phyloP scores from a whole-genome alignment of 2,113 vertebrate species.

The Lamprotornis superbus region DNA sequence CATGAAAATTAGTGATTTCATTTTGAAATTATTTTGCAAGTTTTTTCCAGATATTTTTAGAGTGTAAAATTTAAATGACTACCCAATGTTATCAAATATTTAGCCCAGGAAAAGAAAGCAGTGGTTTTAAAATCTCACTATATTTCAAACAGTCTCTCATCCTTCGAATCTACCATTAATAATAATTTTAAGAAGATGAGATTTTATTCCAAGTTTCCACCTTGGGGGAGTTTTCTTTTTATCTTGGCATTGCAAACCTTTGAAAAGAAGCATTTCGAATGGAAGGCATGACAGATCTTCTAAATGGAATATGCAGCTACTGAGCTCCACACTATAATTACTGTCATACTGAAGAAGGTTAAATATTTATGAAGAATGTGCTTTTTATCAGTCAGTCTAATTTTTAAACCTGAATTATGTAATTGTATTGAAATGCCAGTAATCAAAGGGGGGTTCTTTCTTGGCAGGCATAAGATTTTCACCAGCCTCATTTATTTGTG shows the following conservation, averaged over 20 bases:
- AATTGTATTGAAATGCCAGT: constrained; percentile 62
- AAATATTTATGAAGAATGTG: constrained; percentile 75
- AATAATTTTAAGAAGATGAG: constrained; percentile 51
- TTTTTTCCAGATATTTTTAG: background rate
- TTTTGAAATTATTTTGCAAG: background rate
- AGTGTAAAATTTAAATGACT: background rate
- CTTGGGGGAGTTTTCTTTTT: constrained; percentile 62
- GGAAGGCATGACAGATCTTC: constrained; percentile 37
- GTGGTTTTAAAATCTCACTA: constrained; percentile 9
- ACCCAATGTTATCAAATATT: constrained; percentile 21
- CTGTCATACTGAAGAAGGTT: constrained; percentile 59
- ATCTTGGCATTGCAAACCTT: constrained; percentile 32
- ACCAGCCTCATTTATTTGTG: constrained; percentile 11
- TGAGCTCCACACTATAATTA: constrained; percentile 56
- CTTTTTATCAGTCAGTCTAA: constrained; percentile 69
- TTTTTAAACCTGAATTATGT: constrained; percentile 65
- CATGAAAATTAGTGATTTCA: background rate
- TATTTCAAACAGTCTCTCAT: constrained; percentile 28
- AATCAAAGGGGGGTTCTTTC: background rate
- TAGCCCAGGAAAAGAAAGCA: constrained; percentile 17
- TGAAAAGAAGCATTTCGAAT: constrained; percentile 45
- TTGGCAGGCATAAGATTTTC: constrained; percentile 33
- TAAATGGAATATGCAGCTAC: constrained; percentile 43
- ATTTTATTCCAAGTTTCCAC: constrained; percentile 52
- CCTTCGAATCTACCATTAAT: constrained; percentile 45